Evolutionary conservation across 2,113 vertebrate species (phyloP).

Genomic region (Catharus bicknelli): DNA sequence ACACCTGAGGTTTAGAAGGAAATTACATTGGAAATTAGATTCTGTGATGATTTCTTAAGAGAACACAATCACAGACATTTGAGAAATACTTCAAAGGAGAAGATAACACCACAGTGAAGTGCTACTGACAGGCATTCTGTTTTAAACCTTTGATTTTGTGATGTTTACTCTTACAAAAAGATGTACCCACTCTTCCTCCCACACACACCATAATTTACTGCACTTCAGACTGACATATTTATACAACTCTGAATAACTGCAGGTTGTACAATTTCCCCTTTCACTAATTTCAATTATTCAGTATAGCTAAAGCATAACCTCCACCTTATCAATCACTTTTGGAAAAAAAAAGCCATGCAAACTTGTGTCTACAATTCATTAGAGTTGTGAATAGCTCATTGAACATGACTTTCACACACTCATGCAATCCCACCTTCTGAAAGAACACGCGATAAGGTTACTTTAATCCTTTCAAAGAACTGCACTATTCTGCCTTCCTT

Average conservation of each 20-base stretch:
- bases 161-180: background rate
- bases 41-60: background rate
- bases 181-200: background rate
- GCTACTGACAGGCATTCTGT: background rate
- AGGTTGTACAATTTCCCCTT: background rate
- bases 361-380: conserved; percentile 50
- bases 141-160: background rate
- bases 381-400: conserved; percentile 64
- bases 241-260: background rate
- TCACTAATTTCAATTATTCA: background rate
- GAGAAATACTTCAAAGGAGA: background rate
- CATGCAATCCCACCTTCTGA: conserved; percentile 70
- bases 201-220: background rate
- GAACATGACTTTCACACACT: conserved; percentile 65
- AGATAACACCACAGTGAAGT: background rate
- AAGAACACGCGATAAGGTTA: conserved; percentile 85
- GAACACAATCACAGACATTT: background rate
- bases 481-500: conserved; percentile 83
- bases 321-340: conserved; percentile 8
- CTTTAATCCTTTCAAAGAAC: conserved; percentile 87
- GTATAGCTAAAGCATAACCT: background rate
- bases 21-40: background rate
- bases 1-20: background rate
- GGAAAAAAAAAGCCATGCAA: background rate
- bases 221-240: background rate